These are phyloP conservation scores for Psittacara wagleri DNA, from an alignment of 2,113 vertebrate species.

Conservation along the genomic window DNA sequence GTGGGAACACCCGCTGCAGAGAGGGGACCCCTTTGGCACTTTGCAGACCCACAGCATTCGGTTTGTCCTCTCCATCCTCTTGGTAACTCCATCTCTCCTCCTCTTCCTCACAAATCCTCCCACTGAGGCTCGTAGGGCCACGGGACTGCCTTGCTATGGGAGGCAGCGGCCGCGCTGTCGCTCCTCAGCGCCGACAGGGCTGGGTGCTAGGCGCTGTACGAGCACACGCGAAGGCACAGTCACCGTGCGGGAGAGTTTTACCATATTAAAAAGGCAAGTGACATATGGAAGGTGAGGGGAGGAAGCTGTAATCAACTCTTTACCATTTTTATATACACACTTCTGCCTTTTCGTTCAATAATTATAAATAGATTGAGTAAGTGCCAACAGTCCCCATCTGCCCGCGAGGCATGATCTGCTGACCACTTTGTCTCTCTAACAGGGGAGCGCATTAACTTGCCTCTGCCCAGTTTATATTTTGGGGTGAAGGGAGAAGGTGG, in stretches of 20 bases:
- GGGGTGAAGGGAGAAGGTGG: slow-evolving; percentile 19
- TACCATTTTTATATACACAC: slow-evolving; percentile 68
- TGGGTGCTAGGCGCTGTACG: not conserved
- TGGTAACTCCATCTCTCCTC: not conserved
- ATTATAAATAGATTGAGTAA: slow-evolving; percentile 68
- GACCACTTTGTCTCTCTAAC: slow-evolving; percentile 44
- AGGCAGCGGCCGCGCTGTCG: not conserved
- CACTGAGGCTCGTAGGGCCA: rapidly evolving
- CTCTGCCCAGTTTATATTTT: slow-evolving; percentile 5
- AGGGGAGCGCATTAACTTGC: not conserved
- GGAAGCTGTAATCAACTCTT: slow-evolving; percentile 62
- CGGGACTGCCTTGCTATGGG: not conserved
- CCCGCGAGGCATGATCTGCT: not conserved
- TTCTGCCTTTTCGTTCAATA: slow-evolving; percentile 67
- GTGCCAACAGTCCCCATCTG: slow-evolving; percentile 70
- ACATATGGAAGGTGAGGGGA: slow-evolving; percentile 68
- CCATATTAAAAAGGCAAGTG: slow-evolving; percentile 64
- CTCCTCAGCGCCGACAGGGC: not conserved
- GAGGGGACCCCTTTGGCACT: not conserved
- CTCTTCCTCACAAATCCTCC: not conserved
- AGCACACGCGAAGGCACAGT: not conserved
- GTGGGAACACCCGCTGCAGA: not conserved
- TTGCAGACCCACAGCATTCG: rapidly evolving
- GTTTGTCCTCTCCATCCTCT: not conserved
- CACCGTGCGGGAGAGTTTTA: slow-evolving; percentile 17